Percentiles rank a stretch among this genome's conserved stretches.
These are phyloP conservation scores for Trimorus sp. DNA, from an alignment of 2,888 invertebrate genomes.

Conservation along the genomic window DNA sequence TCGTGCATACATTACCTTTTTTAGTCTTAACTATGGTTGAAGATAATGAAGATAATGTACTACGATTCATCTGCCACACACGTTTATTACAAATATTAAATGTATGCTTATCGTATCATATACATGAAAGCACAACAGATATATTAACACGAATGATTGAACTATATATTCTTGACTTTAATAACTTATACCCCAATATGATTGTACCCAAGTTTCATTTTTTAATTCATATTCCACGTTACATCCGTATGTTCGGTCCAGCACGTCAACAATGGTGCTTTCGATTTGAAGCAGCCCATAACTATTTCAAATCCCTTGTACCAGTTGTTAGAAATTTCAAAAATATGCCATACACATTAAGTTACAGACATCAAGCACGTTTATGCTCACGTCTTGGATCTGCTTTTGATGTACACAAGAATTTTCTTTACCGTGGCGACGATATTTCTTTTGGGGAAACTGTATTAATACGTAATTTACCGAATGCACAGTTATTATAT, in stretches of 20 bases:
- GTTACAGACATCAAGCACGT: constrained; percentile 42
- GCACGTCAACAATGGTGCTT: constrained; percentile 57
- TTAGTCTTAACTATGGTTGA: neutral
- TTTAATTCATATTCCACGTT: constrained; percentile 59
- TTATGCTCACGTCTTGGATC: constrained; percentile 43
- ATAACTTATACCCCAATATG: constrained; percentile 40
- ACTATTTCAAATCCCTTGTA: constrained; percentile 54
- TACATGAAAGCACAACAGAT: constrained; percentile 22
- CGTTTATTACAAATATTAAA: constrained; percentile 30
- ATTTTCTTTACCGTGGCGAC: constrained; percentile 56
- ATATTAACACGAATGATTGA: constrained; percentile 41
- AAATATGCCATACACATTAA: constrained; percentile 35
- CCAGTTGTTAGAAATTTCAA: constrained; percentile 63
- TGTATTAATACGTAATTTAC: constrained; percentile 27
- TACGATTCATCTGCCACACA: constrained; percentile 12
- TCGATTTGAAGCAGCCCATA: constrained; percentile 64
- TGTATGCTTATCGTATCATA: constrained; percentile 25
- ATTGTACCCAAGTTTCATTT: constrained; percentile 63
- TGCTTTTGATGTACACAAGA: constrained; percentile 23
- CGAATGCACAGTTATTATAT: constrained; percentile 18
- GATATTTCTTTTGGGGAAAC: constrained; percentile 17
- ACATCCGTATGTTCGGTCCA: constrained; percentile 47
- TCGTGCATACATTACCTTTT: constrained; percentile 15
- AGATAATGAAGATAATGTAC: neutral
- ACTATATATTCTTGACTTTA: constrained; percentile 13